Evolutionary conservation across 2,888 invertebrate species (phyloP).

Genomic region (Pristionchus mayeri): DNA sequence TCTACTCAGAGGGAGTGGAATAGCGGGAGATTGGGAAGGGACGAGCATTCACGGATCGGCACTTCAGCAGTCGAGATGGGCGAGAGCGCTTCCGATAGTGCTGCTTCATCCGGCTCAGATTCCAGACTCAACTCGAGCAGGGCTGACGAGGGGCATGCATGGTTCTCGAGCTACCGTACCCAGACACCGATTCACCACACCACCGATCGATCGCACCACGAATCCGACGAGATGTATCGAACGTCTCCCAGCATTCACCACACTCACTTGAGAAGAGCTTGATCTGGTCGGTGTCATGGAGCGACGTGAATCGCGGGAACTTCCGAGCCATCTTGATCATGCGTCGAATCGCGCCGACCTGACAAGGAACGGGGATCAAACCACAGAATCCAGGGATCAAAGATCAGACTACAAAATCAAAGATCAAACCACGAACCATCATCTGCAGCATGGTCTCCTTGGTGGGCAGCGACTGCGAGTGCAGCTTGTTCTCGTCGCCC

Average conservation of each 20-base stretch:
- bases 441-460: slow-evolving; percentile 76
- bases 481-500: background rate
- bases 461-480: slow-evolving; percentile 3
- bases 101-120: background rate
- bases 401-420: slow-evolving; percentile 32
- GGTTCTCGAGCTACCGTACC: slow-evolving; percentile 1
- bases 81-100: background rate
- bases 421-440: slow-evolving; percentile 78
- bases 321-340: slow-evolving; percentile 81
- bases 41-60: background rate
- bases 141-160: slow-evolving; percentile 1
- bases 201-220: slow-evolving; percentile 16
- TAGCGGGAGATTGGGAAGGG: background rate
- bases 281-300: slow-evolving; percentile 94
- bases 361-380: background rate
- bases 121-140: background rate
- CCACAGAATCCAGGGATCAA: slow-evolving; percentile 32
- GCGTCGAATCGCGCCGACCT: slow-evolving; percentile 89
- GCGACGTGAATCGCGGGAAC: slow-evolving; percentile 87
- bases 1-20: slow-evolving; percentile 2
- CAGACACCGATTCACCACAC: background rate
- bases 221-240: background rate
- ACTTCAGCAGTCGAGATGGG: background rate
- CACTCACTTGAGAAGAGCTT: slow-evolving; percentile 85
- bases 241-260: background rate